Base-by-base conservation (phyloP, 1,140 invertebrate species). In the Megathymus violae region DNA sequence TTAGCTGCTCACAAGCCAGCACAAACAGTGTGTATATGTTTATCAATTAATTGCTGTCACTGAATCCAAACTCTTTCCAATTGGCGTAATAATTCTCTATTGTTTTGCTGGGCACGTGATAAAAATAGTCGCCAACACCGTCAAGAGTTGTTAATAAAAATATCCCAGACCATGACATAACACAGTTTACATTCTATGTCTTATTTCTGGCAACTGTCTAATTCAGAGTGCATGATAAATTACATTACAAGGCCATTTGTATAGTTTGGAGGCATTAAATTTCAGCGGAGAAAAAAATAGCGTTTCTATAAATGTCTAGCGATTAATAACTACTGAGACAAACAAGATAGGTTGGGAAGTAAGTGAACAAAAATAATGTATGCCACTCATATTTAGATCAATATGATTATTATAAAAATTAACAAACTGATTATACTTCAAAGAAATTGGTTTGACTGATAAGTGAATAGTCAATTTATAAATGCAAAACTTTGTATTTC, bases 61-160 rank as follows among this genome's bases (percentile, higher is more conserved):
- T 19, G 62, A 63, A 59, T 77, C 63, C 52, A 71, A 78, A 82
- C 69, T 80, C 67, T 82, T 85, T 78, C 76, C 79, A 84, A 84
- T 81, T 79, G 79, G 75, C 82, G 74, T 74, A 80, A 81, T 60
- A 72, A 64, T 76, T 74, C 64, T 68, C 78, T 73, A 87, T 84
- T 80, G 78, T 82, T 80, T 72, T 50, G 58, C 51, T 71, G 70
- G 71, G 65, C 66, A 56, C 16, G 56, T 38, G 62, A 47, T 82
- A 82, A 81, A 86, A 81, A 88, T 84, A 87, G 71, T 64, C 62
- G 64, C 46, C 67, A 80, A 76, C 73, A 78, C 65, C 71, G 62
- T 74, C 72, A 74, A 67, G 67, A 62, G 76, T 75, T 69, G 65
- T 79, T 82, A 79, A 80, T 79, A 80, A 78, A 80, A 78, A 78